Conservation (phyloP, 2,797 vertebrate species). For the Melanotaenia boesemani region DNA sequence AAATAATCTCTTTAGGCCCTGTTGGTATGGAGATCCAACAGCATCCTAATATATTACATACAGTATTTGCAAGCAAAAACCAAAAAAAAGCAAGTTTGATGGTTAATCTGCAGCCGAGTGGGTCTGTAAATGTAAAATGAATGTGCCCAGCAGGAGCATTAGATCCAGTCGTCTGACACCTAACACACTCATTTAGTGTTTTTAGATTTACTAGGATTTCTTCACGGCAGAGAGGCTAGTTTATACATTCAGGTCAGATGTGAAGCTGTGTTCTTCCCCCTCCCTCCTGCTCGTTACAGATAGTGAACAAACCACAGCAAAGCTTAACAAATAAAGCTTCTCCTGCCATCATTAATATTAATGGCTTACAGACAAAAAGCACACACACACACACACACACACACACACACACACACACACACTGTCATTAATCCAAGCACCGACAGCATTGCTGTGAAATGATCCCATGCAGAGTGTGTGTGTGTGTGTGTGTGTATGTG, state of each 20-base stretch:
- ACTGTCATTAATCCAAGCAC: slow-evolving; percentile 66
- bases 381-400: not conserved
- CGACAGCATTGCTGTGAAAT: slow-evolving; percentile 53
- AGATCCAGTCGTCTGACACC: slow-evolving; percentile 51
- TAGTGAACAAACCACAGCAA: slow-evolving; percentile 32
- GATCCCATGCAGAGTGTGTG: slow-evolving; percentile 33
- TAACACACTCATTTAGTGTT: slow-evolving; percentile 46
- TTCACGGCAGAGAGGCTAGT: slow-evolving; percentile 1
- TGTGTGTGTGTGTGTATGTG: not conserved
- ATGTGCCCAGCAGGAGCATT: slow-evolving; percentile 49
- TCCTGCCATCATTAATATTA: slow-evolving; percentile 68
- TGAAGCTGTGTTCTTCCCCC: not conserved
- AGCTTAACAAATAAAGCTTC: slow-evolving; percentile 36
- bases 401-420: slow-evolving; percentile 52
- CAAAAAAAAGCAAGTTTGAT: slow-evolving; percentile 56
- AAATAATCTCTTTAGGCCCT: slow-evolving; percentile 55
- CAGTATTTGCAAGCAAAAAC: slow-evolving; percentile 52
- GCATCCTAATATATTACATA: slow-evolving; percentile 59
- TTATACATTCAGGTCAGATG: slow-evolving; percentile 14
- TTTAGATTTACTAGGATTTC: slow-evolving; percentile 34
- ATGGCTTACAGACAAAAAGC: slow-evolving; percentile 48
- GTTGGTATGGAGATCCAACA: slow-evolving; percentile 69
- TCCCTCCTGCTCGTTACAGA: not conserved
- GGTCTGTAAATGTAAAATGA: slow-evolving; percentile 62
- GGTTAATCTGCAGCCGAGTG: slow-evolving; percentile 55